phyloP scores from a whole-genome alignment of 35 echinoderm and acorn worm species.

The Apostichopus parvimensis region DNA sequence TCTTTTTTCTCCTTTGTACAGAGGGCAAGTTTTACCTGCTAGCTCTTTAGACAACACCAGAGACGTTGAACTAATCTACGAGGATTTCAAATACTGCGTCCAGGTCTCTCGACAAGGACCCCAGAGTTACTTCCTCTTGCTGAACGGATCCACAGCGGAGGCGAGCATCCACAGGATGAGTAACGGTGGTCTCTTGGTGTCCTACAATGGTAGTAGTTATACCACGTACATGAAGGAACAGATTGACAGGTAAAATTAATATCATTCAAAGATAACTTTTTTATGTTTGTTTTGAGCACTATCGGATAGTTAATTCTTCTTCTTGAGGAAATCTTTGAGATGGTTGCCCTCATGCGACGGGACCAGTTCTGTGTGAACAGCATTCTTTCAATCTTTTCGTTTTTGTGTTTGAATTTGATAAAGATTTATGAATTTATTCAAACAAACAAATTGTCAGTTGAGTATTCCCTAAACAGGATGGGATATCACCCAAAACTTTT shows the following conservation, averaged over 20 bases:
- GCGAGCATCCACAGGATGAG: slow-evolving; percentile 75
- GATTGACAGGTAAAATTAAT: slow-evolving; percentile 76
- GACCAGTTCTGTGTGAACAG: too few species aligned
- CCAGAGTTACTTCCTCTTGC: slow-evolving; percentile 78
- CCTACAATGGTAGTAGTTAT: slow-evolving; percentile 92
- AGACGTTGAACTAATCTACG: slow-evolving; percentile 94
- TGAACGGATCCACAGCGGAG: slow-evolving; percentile 81
- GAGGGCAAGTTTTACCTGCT: slow-evolving; percentile 84
- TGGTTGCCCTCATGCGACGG: too few species aligned
- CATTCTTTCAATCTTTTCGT: too few species aligned
- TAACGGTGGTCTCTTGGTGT: slow-evolving; percentile 82
- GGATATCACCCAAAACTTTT: too few species aligned
- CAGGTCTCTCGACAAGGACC: slow-evolving; percentile 85
- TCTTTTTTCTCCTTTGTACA: slow-evolving; percentile 44
- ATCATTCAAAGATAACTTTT: background rate
- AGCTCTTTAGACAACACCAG: slow-evolving; percentile 77
- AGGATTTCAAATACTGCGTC: slow-evolving; percentile 81
- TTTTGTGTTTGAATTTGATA: too few species aligned
- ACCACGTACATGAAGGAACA: slow-evolving; percentile 96
- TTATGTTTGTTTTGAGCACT: too few species aligned
- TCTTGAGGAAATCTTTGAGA: too few species aligned
- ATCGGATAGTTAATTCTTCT: too few species aligned
- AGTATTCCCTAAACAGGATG: too few species aligned
- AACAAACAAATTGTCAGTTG: too few species aligned
- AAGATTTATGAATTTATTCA: too few species aligned